A percentile compares a stretch with the other conserved stretches of the same genome.
These are phyloP conservation scores for Masnerella sp. DNA, from an alignment of 2,888 invertebrate species.

Conservation along the genomic window DNA sequence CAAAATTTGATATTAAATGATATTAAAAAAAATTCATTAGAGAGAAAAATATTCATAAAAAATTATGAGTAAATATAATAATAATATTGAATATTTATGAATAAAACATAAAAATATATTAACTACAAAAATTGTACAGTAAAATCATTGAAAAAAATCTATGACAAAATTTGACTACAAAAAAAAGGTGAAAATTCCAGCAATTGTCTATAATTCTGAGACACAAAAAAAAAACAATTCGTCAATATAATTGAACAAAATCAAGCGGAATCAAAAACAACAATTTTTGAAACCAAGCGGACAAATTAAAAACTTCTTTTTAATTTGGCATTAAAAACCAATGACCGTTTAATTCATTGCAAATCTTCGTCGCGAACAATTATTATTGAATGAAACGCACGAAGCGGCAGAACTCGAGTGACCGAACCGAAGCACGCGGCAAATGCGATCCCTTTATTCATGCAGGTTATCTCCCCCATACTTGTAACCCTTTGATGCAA, in stretches of 20 bases:
- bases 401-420: slow-evolving; percentile 38
- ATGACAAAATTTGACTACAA: too few species aligned
- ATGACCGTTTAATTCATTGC: slow-evolving; percentile 34
- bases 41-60: too few species aligned
- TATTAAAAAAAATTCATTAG: too few species aligned
- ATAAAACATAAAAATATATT: too few species aligned
- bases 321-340: slow-evolving; percentile 31
- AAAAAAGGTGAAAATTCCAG: too few species aligned
- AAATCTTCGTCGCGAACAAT: slow-evolving; percentile 39
- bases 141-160: too few species aligned
- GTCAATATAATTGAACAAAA: too few species aligned
- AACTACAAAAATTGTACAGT: too few species aligned
- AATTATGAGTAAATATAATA: too few species aligned
- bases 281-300: slow-evolving; percentile 1
- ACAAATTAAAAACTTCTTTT: slow-evolving; percentile 2
- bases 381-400: slow-evolving; percentile 52
- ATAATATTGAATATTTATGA: too few species aligned
- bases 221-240: too few species aligned
- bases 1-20: too few species aligned
- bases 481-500: slow-evolving; percentile 53
- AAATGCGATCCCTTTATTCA: slow-evolving; percentile 45
- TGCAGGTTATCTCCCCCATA: slow-evolving; percentile 48
- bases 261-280: slow-evolving; percentile 21
- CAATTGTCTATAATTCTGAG: slow-evolving; percentile 4
- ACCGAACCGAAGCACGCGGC: slow-evolving; percentile 37